These are phyloP conservation scores for Heptranchias perlo DNA, from an alignment of 2,113 vertebrate genomes.

Conservation along the genomic window DNA sequence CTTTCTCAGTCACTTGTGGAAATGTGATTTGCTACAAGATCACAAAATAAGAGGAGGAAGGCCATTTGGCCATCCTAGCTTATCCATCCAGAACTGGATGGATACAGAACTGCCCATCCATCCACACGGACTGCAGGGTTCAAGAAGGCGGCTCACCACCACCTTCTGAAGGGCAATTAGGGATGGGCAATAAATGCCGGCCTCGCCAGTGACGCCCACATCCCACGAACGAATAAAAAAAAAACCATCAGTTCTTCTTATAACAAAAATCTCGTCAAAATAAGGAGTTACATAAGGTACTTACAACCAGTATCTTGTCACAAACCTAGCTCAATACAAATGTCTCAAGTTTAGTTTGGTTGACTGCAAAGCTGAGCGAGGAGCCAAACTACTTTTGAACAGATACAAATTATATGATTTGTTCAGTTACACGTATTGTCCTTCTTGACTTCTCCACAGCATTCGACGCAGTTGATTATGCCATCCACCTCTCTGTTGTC, in stretches of 20 bases:
- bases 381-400: not conserved
- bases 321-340: not conserved
- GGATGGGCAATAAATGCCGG: too few relatives aligned
- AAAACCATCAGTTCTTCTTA: not conserved
- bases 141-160: too few relatives aligned
- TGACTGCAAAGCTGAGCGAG: not conserved
- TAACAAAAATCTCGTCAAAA: not conserved
- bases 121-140: too few relatives aligned
- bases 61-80: not conserved
- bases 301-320: not conserved
- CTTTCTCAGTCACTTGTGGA: not conserved
- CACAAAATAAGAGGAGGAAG: not conserved
- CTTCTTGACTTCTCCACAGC: not conserved
- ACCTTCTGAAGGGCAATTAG: too few relatives aligned
- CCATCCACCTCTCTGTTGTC: not conserved
- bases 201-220: too few relatives aligned
- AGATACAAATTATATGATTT: not conserved
- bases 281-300: not conserved
- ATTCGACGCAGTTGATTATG: not conserved
- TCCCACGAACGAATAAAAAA: too few relatives aligned
- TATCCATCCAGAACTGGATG: not conserved
- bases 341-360: not conserved
- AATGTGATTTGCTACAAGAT: not conserved
- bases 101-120: too few relatives aligned
- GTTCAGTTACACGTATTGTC: not conserved